phyloP scores from a whole-genome alignment of 2,888 invertebrate species.

The Sturmia bella region DNA sequence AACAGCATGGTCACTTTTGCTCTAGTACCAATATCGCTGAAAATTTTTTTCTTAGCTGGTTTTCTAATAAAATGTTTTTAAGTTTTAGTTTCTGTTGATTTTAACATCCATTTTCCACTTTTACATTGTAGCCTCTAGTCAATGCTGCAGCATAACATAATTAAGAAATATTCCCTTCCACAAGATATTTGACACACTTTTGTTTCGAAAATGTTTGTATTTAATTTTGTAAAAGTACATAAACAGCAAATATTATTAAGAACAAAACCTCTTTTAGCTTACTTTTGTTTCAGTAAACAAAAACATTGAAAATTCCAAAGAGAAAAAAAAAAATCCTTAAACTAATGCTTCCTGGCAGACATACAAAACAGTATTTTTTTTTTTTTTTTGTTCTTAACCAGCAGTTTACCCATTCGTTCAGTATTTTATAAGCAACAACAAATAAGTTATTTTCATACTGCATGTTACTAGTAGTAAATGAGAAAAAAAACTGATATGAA shows the following conservation, averaged over 20 bases:
- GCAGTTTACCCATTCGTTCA: slow-evolving; percentile 4
- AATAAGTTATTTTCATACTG: slow-evolving; percentile 40
- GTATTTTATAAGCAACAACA: slow-evolving; percentile 37
- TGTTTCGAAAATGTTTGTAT: slow-evolving; percentile 6
- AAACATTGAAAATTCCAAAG: slow-evolving; percentile 2
- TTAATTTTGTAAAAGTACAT: background rate
- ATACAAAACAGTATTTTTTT: slow-evolving; percentile 12
- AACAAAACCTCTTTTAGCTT: slow-evolving; percentile 24
- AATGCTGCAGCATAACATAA: too few relatives aligned
- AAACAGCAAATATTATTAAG: slow-evolving; percentile 12
- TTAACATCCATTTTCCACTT: too few relatives aligned
- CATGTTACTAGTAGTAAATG: slow-evolving; percentile 1
- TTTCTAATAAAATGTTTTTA: too few relatives aligned
- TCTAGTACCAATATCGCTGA: too few relatives aligned
- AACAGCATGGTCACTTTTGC: too few relatives aligned
- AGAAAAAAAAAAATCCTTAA: background rate
- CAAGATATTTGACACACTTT: slow-evolving; percentile 41
- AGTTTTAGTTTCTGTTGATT: too few relatives aligned
- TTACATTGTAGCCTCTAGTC: too few relatives aligned
- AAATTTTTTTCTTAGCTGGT: too few relatives aligned
- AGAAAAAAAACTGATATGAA: slow-evolving; percentile 43
- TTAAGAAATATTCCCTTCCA: too few relatives aligned
- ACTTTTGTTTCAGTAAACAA: slow-evolving; percentile 9
- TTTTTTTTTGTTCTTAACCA: background rate
- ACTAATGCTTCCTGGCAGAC: background rate